A percentile compares a stretch with the other conserved stretches of the same genome.
phyloP scores from a whole-genome alignment of 2,797 vertebrate genomes.

The Acanthis flammea region DNA sequence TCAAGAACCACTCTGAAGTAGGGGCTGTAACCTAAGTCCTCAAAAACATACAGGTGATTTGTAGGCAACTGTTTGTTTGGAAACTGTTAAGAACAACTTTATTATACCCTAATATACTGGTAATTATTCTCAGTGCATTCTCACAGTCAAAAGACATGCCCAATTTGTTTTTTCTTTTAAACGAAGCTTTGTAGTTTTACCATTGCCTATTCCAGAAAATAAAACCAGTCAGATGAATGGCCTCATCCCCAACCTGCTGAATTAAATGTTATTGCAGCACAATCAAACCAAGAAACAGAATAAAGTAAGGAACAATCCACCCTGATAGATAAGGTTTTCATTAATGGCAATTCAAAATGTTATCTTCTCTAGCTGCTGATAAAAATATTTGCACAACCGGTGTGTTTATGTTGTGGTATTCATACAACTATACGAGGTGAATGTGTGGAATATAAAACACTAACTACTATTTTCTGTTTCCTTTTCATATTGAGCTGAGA shows the following conservation, averaged over 20 bases:
- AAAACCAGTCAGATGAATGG: not conserved
- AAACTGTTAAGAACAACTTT: not conserved
- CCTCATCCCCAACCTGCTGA: not conserved
- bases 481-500: not conserved
- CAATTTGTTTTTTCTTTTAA: not conserved
- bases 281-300: not conserved
- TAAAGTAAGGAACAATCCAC: not conserved
- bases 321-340: not conserved
- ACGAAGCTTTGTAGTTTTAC: not conserved
- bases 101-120: not conserved
- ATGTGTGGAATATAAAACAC: not conserved
- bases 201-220: not conserved
- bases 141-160: not conserved
- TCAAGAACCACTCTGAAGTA: not conserved
- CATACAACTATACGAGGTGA: not conserved
- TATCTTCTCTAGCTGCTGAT: not conserved
- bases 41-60: not conserved
- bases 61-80: not conserved
- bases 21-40: not conserved
- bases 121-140: not conserved
- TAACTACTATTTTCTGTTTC: not conserved
- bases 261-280: not conserved
- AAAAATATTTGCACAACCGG: not conserved
- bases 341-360: not conserved
- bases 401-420: not conserved